phyloP scores from a whole-genome alignment of 2,888 invertebrate species.

The Meandrusa payeni region DNA sequence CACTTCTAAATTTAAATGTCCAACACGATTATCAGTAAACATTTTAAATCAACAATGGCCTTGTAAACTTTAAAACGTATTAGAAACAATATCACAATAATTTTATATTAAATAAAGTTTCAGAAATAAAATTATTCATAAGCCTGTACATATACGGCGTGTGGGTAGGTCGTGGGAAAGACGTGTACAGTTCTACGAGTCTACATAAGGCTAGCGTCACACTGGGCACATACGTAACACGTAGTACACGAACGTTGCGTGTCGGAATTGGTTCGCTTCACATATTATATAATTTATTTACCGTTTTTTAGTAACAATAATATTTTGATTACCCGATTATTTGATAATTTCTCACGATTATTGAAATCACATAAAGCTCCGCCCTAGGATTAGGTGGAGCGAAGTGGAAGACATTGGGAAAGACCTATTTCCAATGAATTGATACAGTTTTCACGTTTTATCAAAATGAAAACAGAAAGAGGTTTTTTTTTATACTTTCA shows the following conservation, averaged over 20 bases:
- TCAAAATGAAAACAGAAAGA: too few species aligned
- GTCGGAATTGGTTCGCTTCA: background rate
- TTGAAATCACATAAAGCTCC: too few species aligned
- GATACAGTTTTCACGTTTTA: too few species aligned
- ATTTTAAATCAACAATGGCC: background rate
- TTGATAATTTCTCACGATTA: too few species aligned
- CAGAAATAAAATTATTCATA: background rate
- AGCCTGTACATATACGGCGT: constrained; percentile 6
- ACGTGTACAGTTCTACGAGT: background rate
- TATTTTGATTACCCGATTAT: too few species aligned
- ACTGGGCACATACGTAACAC: constrained; percentile 9
- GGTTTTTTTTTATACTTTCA: too few species aligned
- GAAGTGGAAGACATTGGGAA: too few species aligned
- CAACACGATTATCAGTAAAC: background rate
- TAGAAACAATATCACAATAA: constrained; percentile 1
- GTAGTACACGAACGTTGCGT: background rate
- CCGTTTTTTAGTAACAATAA: too few species aligned
- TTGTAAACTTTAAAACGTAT: background rate
- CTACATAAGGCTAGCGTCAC: constrained; percentile 3
- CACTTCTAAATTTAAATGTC: too few species aligned
- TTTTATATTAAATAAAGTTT: background rate
- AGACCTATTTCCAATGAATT: too few species aligned
- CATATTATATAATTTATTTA: too few species aligned
- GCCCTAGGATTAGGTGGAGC: too few species aligned
- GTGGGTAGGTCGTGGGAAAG: constrained; percentile 19